Conservation (phyloP, 2,888 invertebrate species). For the Euclidia mi region DNA sequence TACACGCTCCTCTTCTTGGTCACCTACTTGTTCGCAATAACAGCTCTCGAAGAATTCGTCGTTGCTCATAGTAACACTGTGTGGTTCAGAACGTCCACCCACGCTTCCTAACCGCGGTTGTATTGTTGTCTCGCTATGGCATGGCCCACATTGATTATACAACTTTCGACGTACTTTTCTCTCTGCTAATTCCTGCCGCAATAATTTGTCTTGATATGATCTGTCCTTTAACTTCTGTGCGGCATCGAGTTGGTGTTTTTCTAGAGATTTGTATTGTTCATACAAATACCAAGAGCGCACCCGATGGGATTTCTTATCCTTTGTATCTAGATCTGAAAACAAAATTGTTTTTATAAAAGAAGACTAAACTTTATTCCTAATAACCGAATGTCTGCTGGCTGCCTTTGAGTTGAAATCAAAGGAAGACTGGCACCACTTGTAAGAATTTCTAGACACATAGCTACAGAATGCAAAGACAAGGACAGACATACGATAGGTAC, state of each 20-base stretch:
- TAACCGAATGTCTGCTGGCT: no score
- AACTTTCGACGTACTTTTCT: conserved; percentile 73
- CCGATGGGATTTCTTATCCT: conserved; percentile 73
- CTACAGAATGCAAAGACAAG: no score
- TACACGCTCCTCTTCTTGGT: conserved; percentile 46
- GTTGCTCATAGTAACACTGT: conserved; percentile 62
- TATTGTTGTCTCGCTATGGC: conserved; percentile 64
- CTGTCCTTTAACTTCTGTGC: conserved; percentile 73
- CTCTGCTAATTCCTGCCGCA: conserved; percentile 77
- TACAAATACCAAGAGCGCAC: conserved; percentile 85
- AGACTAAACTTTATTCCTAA: no score
- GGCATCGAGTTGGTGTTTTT: conserved; percentile 77
- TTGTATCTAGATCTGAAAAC: conserved; percentile 71
- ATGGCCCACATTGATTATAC: conserved; percentile 65
- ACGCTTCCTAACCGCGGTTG: conserved; percentile 52
- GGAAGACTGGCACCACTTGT: no score
- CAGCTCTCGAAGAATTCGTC: conserved; percentile 77
- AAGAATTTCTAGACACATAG: no score
- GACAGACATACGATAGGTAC: no score
- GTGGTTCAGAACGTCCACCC: conserved; percentile 23
- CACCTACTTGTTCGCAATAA: conserved; percentile 69
- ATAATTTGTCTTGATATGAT: conserved; percentile 74
- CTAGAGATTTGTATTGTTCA: conserved; percentile 83
- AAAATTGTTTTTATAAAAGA: no score
- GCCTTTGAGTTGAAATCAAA: no score